These are phyloP conservation scores for Mizuhopecten yessoensis DNA, from an alignment of 1,140 invertebrate species.

Conservation along the genomic window DNA sequence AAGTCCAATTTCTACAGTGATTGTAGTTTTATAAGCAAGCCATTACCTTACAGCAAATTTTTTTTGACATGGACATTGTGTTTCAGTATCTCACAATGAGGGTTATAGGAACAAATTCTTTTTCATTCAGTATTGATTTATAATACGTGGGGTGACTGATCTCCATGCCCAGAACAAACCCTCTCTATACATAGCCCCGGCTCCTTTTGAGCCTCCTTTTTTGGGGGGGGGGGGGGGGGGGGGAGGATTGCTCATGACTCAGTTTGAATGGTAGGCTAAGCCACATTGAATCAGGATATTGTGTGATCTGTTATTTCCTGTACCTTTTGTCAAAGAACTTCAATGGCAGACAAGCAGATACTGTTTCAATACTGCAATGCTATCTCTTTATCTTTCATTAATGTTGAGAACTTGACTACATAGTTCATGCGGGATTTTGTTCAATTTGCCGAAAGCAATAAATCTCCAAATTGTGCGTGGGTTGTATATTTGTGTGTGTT, in stretches of 20 bases:
- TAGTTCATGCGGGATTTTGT: background rate
- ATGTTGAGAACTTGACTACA: conserved; percentile 1
- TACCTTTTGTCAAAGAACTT: conserved; percentile 7
- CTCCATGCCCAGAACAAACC: background rate
- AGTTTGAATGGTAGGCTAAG: background rate
- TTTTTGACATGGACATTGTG: background rate
- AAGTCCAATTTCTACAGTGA: background rate
- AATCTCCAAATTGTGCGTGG: background rate
- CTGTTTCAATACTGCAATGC: conserved; percentile 25
- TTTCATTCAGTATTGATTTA: background rate
- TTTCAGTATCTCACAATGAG: background rate
- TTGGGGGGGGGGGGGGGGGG: too few relatives aligned
- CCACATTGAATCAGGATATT: background rate
- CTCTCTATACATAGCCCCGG: background rate
- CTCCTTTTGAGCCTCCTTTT: background rate
- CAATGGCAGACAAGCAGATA: background rate
- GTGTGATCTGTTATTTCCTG: background rate
- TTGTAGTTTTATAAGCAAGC: background rate
- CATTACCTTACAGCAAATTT: background rate
- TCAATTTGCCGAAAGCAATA: background rate
- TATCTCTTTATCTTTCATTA: conserved; percentile 5
- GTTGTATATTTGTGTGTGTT: background rate
- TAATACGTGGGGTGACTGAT: background rate
- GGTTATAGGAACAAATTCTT: too few relatives aligned
- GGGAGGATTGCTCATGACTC: conserved; percentile 27